These are phyloP conservation scores for Drosophila diplacantha DNA, from an alignment of 2,888 invertebrate species.

Conservation along the genomic window DNA sequence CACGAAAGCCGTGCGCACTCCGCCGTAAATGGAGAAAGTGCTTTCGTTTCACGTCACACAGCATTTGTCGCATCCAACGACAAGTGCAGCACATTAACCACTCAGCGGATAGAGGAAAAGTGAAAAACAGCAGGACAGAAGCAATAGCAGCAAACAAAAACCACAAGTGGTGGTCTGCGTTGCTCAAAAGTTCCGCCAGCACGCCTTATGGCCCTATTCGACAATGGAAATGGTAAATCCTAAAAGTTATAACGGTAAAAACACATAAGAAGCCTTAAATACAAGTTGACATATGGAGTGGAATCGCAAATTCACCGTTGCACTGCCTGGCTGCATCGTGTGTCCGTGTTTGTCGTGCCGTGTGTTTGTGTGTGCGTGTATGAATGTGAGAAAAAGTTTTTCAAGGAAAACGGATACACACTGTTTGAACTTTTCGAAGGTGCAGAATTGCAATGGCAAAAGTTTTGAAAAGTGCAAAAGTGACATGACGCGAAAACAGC, in stretches of 20 bases:
- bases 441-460: conserved; percentile 61
- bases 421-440: conserved; percentile 63
- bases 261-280: not conserved
- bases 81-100: conserved; percentile 41
- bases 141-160: conserved; percentile 31
- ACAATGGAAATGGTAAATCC: conserved; percentile 27
- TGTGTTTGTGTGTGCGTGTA: conserved; percentile 23
- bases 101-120: conserved; percentile 16
- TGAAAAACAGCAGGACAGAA: conserved; percentile 19
- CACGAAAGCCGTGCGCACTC: conserved; percentile 30
- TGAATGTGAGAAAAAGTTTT: conserved; percentile 58
- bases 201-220: conserved; percentile 9
- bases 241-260: conserved; percentile 6
- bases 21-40: conserved; percentile 51
- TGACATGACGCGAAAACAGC: conserved; percentile 36
- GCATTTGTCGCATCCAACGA: conserved; percentile 58
- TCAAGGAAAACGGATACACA: conserved; percentile 74
- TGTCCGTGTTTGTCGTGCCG: conserved; percentile 11
- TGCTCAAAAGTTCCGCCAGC: conserved; percentile 20
- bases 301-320: conserved; percentile 42
- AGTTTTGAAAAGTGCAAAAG: conserved; percentile 33
- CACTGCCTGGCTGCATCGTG: conserved; percentile 47
- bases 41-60: conserved; percentile 55
- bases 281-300: conserved; percentile 33
- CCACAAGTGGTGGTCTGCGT: conserved; percentile 60